A percentile compares a stretch with the other conserved stretches of the same genome.
Conservation (phyloP, 2,113 vertebrate species). For the Chionodraco myersi region DNA sequence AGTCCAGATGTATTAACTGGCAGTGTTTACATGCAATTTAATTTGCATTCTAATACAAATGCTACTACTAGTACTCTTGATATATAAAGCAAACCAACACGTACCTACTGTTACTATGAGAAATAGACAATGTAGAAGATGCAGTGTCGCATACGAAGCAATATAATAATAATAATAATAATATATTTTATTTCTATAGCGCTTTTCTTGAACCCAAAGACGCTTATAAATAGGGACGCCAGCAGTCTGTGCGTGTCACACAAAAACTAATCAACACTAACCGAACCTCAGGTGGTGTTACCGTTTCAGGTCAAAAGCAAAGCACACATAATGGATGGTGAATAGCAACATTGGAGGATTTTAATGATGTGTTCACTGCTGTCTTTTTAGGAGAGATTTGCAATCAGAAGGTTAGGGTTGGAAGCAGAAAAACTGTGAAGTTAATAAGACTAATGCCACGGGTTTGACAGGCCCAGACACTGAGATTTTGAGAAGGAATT, state of each 20-base stretch:
- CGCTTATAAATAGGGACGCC: background rate
- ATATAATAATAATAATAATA: background rate
- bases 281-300: constrained; percentile 20
- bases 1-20: background rate
- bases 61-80: background rate
- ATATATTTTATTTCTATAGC: too few relatives aligned
- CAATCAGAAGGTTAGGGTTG: background rate
- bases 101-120: background rate
- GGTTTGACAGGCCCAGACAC: constrained; percentile 55
- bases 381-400: background rate
- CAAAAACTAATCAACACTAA: constrained; percentile 31
- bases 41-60: background rate
- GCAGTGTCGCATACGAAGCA: constrained; percentile 4
- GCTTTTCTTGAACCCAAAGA: too few relatives aligned
- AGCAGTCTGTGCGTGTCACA: constrained; percentile 12
- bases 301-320: constrained; percentile 41
- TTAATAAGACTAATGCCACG: background rate
- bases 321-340: constrained; percentile 23
- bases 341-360: background rate
- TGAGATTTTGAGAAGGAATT: constrained; percentile 2
- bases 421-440: background rate
- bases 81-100: background rate
- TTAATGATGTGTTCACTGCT: background rate
- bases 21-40: background rate
- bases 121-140: background rate